Evolutionary conservation across 2,888 invertebrate genomes (phyloP), one percentile per base, ranked within the genome.

Genomic region (Drosophila robusta): DNA sequence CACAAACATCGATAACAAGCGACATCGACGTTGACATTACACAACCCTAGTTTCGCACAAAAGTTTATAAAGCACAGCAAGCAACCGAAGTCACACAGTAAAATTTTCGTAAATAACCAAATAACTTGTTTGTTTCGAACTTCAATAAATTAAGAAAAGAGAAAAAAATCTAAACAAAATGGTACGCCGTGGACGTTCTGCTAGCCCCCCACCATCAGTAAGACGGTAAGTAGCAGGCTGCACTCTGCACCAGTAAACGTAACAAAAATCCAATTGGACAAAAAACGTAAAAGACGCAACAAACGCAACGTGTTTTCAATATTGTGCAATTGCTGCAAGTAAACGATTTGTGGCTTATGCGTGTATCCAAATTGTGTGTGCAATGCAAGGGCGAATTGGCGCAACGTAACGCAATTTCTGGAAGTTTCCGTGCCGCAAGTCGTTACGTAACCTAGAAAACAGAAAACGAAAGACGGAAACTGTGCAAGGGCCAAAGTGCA

Each of bases 131-230:
- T 34, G 22, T 51, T 63, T 61, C 32, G 29, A 52, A 4, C 61
- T 41, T 0, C 29, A 29, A 42, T 26, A 51, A 47, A 63, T 8
- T 49, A 45, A 68, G 46, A 51, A 68, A 66, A 52, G 60, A 32
- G 39, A 12, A 32, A 34, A 47, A 38, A 55, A 79, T 66, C 60
- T 14, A 66, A 70, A 62, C 56, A 73, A 93, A 89, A 96, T 96
- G 96, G 95, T 95, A 91, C 94, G 96, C 92, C 94, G 96, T 91
- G 96, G 96, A 94, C 93, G 96, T 91, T 94, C 95, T 78, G 94
- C 95, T 64, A 94, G 94, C 90, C 95, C 96, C 68, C 95, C 95
- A 65, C 95, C 95, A 81, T 94, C 94, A 42, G 93, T 93, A 51
- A 93, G 95, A 91, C 93, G 94, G 95, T 95, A 93, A 92, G 77